Evolutionary conservation across 2,113 vertebrate species (phyloP), one percentile per base, ranked within the genome.

Genomic region (Orthochromis malagaraziensis): DNA sequence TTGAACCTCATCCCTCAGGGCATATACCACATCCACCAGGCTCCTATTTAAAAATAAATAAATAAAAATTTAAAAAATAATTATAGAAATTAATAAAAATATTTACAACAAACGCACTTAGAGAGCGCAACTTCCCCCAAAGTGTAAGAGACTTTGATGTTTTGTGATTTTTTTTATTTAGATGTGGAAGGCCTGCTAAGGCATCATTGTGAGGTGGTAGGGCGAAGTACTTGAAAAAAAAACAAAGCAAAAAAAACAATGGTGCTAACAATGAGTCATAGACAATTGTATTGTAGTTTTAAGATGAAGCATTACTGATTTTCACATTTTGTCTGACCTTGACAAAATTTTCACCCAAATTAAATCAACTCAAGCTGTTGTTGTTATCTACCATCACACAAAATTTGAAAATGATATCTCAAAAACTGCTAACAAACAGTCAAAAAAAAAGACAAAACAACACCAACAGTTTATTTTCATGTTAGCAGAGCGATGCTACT

Each of bases 1-100:
- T 84, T 98, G 98, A 40, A 99, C 97, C 94, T 99, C 98, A 70
- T 98, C 98, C 95, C 97, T 98, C 75, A 99, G 93, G 11, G 98
- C 98, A 40, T 99, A 99, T 35, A 99, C 98, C 8, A 98, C 98
- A 88, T 99, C 98, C 81, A 98, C 98, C 77, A 99, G 97, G 90
- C 97, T 98, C 97, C 98, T 99, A 79, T 79, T 65, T 65, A 38
- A 38, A 38, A 65, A 21, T 35, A 95, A 47, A 75, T 2, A 11
- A 45, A 49, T 9, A 51, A 3, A 3, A 6, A 21, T 8, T 65
- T 21, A 2, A 7, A 21, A 65, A 68, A 68, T 68, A 38, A 38
- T 68, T 38, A 13, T 65, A 68, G 35, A 68, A 68, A 68, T 12
- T 38, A 38, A 13, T 65, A 38, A n/a, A 65, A 65, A 38, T 65